Evolutionary conservation across 2,797 vertebrate species (phyloP), one percentile per base, ranked within the genome.

Genomic region (Melanotaenia nigrans): DNA sequence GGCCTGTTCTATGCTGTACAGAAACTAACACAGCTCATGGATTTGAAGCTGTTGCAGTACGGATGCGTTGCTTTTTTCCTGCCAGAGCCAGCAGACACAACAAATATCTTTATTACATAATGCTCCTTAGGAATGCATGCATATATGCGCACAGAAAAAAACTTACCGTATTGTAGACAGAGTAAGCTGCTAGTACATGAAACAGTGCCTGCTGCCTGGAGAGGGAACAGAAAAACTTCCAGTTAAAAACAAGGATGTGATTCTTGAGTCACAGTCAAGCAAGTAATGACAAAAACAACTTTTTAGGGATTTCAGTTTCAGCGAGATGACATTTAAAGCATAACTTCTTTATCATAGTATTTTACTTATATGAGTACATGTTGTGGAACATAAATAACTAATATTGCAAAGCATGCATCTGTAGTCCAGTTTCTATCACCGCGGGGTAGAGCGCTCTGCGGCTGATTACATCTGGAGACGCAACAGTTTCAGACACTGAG

Each of bases 101-200:
- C 9, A 75, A 36, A 71, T 62, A 60, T 69, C 47, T 36, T 14
- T 45, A 36, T 90, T 78, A 81, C 57, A 61, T 40, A 87, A 90
- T 68, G 57, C 68, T 38, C 54, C 14, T 64, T n/a, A 60, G n/a
- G 35, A 0, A 67, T 24, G 22, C 54, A 65, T 45, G 38, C 30
- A 63, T 35, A 56, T 10, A 67, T 22, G 57, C 7, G 40, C 18
- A 40, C 4, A 61, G 2, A 33, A 78, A 73, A 3, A 22, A 49
- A 89, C 96, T 95, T 85, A 98, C 96, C 51, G 96, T 96, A 89
- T 97, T 97, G 91, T 97, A 97, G 79, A 97, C 95, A 0, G 96
- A 98, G 83, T 98, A 97, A 0, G 96, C 96, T 18, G 96, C 93
- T 7, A 97, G 91, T 65, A 97, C 95, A 0, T 97, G 93, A 85